A percentile compares a stretch with the other conserved stretches of the same genome.
Conservation (phyloP, 2,888 invertebrate genomes). For the Girardia tigrina region DNA sequence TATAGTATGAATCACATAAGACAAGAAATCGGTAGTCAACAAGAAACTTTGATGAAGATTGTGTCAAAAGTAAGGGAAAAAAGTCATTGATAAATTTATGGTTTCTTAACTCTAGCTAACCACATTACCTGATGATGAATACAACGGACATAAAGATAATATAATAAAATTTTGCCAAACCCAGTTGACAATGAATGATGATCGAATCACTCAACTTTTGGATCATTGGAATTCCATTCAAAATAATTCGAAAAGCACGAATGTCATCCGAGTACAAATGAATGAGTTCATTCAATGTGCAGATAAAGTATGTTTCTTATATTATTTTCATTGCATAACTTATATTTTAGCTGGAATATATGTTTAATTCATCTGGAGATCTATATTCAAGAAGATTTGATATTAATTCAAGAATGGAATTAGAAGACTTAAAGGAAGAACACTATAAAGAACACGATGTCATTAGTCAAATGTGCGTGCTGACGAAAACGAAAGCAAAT, state of each 20-base stretch:
- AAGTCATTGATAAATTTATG: neutral
- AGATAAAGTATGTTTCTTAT: neutral
- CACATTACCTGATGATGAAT: neutral
- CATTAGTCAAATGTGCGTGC: conserved; percentile 17
- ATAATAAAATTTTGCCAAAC: neutral
- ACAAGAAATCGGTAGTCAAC: conserved; percentile 6
- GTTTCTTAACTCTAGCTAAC: neutral
- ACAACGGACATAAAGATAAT: neutral
- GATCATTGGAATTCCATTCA: neutral
- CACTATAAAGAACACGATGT: conserved; percentile 9
- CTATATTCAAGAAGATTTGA: neutral
- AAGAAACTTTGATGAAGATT: neutral
- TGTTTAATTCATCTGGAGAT: neutral
- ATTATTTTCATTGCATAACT: no score
- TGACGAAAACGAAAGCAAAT: conserved; percentile 10
- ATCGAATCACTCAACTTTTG: neutral
- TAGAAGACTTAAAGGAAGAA: neutral
- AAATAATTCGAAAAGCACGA: neutral
- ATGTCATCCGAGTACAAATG: conserved; percentile 2
- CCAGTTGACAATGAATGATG: neutral
- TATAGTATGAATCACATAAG: neutral
- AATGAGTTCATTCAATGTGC: conserved; percentile 9
- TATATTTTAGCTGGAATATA: neutral
- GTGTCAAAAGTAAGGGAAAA: neutral
- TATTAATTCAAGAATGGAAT: neutral